A percentile compares a stretch with the other conserved stretches of the same genome.
phyloP scores from a whole-genome alignment of 2,113 vertebrate species.

The Phrynosoma platyrhinos region DNA sequence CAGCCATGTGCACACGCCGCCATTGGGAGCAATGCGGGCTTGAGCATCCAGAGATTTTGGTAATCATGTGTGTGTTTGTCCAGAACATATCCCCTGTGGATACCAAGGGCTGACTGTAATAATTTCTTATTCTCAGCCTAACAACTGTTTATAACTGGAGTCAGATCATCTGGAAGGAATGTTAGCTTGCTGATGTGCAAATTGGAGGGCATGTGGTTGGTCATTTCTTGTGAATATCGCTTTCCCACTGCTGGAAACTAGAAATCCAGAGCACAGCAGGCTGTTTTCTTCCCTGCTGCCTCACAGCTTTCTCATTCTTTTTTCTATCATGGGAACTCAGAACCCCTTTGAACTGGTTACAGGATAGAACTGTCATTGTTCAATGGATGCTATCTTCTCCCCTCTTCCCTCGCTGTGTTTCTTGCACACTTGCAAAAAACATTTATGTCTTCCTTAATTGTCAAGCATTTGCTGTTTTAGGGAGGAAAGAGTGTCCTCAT shows the following conservation, averaged over 20 bases:
- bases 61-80: background rate
- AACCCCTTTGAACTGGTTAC: background rate
- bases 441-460: background rate
- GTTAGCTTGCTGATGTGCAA: conserved; percentile 41
- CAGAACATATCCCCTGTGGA: no score
- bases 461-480: rapidly evolving
- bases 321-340: background rate
- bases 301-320: background rate
- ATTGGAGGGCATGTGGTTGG: conserved; percentile 26
- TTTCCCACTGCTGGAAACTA: background rate
- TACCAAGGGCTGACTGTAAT: no score
- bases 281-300: rapidly evolving
- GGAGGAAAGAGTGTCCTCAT: background rate
- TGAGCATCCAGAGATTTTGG: background rate
- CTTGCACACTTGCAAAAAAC: background rate
- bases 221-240: conserved; percentile 18
- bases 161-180: conserved; percentile 48
- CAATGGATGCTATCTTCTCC: background rate
- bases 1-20: no score
- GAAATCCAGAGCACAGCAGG: background rate
- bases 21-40: no score
- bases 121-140: background rate
- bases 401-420: background rate
- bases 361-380: background rate
- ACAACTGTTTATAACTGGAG: background rate